Evolutionary conservation across 2,797 vertebrate species (phyloP).

Genomic region (Glyptemys insculpta): DNA sequence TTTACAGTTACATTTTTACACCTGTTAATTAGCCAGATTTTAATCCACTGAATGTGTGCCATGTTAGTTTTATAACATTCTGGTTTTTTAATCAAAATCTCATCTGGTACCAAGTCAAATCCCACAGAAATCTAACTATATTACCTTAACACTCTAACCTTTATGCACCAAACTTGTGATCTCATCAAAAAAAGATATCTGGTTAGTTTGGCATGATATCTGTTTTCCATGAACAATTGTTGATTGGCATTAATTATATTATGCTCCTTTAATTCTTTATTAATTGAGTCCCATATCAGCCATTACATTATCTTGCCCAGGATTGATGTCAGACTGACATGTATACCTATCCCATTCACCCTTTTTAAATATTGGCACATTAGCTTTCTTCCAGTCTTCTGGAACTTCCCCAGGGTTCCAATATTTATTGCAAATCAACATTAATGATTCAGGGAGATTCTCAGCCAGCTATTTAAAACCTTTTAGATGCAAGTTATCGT

Average conservation of each 20-base stretch:
- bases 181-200: background rate
- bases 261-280: background rate
- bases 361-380: background rate
- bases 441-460: background rate
- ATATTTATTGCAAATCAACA: background rate
- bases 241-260: background rate
- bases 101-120: background rate
- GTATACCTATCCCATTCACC: background rate
- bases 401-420: background rate
- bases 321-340: background rate
- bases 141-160: background rate
- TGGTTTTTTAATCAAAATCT: background rate
- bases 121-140: background rate
- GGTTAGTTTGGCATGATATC: too few relatives aligned
- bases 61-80: background rate
- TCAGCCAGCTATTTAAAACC: background rate
- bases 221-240: background rate
- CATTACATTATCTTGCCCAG: background rate
- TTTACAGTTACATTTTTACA: background rate
- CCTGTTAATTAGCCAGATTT: background rate
- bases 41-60: background rate
- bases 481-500: background rate
- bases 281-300: background rate
- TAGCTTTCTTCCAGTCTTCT: background rate
- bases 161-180: background rate